Base-by-base conservation (phyloP, 1,140 invertebrate species). In the Dendroctonus ponderosae region DNA sequence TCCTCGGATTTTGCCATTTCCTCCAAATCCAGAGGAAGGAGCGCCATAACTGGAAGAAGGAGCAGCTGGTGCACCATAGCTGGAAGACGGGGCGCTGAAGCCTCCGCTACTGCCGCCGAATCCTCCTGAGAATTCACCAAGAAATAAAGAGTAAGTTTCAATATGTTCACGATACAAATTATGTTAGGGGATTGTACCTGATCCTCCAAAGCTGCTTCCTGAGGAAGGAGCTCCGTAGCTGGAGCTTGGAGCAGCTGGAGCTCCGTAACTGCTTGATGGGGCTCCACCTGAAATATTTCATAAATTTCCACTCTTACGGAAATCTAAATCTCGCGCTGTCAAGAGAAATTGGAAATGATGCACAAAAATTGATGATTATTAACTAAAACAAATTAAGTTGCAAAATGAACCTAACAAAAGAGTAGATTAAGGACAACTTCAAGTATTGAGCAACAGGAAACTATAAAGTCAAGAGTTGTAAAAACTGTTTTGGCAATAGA, bases 141-240 rank as follows among this genome's bases (percentile, higher is more conserved):
- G 44, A 12, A 11, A 12, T 46, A 12, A 11, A 46, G 1, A 12
- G 50, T 51, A 15, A 8, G 8, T 51, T 51, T 15, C 8, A 6
- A 51, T 51, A 3, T 11, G 11, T 3, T 51, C 11, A 12, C 7
- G 4, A 15, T 11, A 51, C 15, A 8, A 12, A 51, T 12, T 51
- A 15, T 12, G 12, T 46, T 5, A 7, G 15, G 2, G 8, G 60
- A 3, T 48, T 26, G 1, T 15, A 61, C 54, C 15, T 42, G 54
- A 41, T 57, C 62, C 52, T 46, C 49, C 58, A 54, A 70, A 66
- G 56, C 57, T 56, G 52, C 63, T 63, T 54, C 66, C 68, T 41
- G 54, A 63, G 39, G 76, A 77, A 69, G 77, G 72, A 73, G 75
- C 77, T 38, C 80, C 80, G 60, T 81, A 80, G 50, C 60, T 72